phyloP scores from a whole-genome alignment of 2,113 vertebrate species.

The Cisticola juncidis region DNA sequence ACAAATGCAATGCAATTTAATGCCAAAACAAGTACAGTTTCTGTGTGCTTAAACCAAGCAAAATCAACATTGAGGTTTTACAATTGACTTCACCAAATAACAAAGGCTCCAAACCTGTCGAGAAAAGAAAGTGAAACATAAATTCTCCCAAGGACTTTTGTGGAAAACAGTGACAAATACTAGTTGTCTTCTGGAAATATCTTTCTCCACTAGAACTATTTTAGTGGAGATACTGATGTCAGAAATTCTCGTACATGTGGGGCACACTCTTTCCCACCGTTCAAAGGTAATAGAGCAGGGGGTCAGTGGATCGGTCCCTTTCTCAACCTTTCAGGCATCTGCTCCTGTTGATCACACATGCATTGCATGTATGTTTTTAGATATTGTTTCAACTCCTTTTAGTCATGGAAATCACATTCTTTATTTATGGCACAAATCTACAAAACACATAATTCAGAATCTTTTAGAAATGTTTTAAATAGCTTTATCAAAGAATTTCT shows the following conservation, averaged over 20 bases:
- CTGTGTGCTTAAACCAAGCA: not conserved
- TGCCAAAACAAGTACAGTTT: not conserved
- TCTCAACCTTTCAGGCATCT: not conserved
- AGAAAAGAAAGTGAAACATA: not conserved
- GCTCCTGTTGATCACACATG: not conserved
- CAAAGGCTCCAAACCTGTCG: not conserved
- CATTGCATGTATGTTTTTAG: not conserved
- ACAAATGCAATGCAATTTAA: not conserved
- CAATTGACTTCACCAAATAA: not conserved
- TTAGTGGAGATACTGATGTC: not conserved
- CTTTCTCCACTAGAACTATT: not conserved
- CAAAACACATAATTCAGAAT: too few species aligned
- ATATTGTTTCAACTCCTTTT: not conserved
- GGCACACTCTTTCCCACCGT: too few species aligned
- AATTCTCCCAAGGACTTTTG: not conserved
- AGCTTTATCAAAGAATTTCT: too few species aligned
- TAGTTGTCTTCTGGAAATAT: not conserved
- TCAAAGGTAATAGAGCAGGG: not conserved
- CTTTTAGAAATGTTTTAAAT: too few species aligned
- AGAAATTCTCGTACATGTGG: not conserved
- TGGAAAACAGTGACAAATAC: not conserved
- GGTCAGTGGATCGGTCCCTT: not conserved
- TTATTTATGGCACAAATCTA: too few species aligned
- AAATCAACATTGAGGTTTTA: not conserved
- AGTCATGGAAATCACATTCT: not conserved